These are phyloP conservation scores for Manis crassicaudata DNA, from an alignment of 2,797 vertebrate species.

Conservation along the genomic window DNA sequence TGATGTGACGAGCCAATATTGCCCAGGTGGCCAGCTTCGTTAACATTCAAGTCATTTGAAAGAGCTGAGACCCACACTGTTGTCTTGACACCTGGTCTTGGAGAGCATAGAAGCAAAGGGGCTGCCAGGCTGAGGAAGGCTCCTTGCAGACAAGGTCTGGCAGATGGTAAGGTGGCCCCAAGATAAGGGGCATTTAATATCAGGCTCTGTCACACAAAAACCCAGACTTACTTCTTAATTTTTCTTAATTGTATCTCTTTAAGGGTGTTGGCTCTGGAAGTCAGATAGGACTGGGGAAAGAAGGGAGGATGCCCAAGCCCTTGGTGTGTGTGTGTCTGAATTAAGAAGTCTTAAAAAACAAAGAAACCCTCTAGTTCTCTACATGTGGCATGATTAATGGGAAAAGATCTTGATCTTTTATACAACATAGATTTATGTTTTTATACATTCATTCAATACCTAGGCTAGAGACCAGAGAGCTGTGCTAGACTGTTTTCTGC, in stretches of 20 bases:
- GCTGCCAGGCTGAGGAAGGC: neutral
- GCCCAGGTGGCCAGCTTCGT: neutral
- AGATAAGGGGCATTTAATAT: neutral
- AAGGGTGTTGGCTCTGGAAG: neutral
- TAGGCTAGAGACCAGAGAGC: neutral
- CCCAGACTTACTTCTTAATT: neutral
- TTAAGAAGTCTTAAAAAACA: neutral
- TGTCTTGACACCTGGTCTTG: neutral
- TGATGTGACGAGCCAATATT: neutral
- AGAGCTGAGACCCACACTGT: neutral
- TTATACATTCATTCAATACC: neutral
- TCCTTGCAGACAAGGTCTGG: neutral
- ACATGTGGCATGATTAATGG: neutral
- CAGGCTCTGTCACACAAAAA: neutral
- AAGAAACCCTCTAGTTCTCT: neutral
- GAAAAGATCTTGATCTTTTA: conserved; percentile 48
- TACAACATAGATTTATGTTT: neutral
- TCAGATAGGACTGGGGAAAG: neutral
- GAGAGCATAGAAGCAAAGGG: neutral
- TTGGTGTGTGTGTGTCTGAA: neutral
- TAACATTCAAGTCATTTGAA: conserved; percentile 17
- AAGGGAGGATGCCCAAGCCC: neutral
- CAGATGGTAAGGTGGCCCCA: neutral
- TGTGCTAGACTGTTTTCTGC: neutral
- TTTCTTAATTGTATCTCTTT: neutral